Conservation (phyloP, 2,888 invertebrate genomes). For the Cephus sareptanus region DNA sequence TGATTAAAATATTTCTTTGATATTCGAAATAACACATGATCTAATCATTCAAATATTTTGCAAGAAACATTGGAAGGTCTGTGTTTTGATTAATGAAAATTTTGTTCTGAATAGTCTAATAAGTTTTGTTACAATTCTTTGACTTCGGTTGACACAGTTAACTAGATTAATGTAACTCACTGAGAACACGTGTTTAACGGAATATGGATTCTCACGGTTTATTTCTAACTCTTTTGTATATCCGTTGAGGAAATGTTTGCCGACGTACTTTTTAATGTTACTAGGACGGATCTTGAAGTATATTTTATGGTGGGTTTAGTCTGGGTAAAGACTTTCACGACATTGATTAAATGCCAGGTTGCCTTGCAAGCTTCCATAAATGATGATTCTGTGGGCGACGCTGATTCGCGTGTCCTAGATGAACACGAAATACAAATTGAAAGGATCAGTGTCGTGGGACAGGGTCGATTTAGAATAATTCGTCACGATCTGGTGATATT, state of each 20-base stretch:
- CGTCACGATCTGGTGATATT: neutral
- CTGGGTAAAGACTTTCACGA: constrained; percentile 41
- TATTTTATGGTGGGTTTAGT: neutral
- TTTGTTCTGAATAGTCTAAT: neutral
- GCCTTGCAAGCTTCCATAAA: constrained; percentile 46
- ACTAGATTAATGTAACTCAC: neutral
- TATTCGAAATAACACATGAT: no score
- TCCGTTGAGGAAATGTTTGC: neutral
- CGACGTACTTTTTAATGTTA: neutral
- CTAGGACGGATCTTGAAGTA: neutral
- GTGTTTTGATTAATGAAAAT: neutral
- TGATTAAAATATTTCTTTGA: neutral
- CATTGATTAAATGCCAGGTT: constrained; percentile 27
- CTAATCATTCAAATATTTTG: neutral
- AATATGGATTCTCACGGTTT: neutral
- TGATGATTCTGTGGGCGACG: constrained; percentile 42
- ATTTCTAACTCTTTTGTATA: neutral
- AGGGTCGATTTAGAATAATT: neutral
- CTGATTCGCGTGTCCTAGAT: constrained; percentile 13
- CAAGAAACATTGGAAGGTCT: neutral
- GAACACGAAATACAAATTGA: constrained; percentile 33
- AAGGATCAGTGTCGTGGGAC: constrained; percentile 4
- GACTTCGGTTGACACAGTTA: neutral
- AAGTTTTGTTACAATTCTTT: neutral
- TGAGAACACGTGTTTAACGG: neutral